A percentile compares a stretch with the other conserved stretches of the same genome.
These are phyloP conservation scores for Holacanthella duospinosa DNA, from an alignment of 2,888 invertebrate genomes.

Conservation along the genomic window DNA sequence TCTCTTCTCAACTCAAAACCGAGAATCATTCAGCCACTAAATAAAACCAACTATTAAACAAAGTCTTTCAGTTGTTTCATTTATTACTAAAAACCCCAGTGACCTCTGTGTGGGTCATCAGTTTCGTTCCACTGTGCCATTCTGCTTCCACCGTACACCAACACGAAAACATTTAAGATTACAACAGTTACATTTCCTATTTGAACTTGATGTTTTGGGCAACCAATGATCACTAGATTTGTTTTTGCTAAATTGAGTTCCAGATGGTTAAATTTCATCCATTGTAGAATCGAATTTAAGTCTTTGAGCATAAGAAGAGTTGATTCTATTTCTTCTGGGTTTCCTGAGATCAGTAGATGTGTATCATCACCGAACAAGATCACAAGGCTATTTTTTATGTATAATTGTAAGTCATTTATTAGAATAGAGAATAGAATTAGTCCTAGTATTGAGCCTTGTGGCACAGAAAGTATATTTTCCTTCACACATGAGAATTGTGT, in stretches of 20 bases:
- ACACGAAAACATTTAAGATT: too few species aligned
- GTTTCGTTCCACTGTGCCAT: too few species aligned
- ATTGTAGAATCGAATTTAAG: background rate
- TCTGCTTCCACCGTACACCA: too few species aligned
- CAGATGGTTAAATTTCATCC: background rate
- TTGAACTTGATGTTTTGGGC: background rate
- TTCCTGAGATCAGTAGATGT: background rate
- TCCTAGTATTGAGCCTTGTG: background rate
- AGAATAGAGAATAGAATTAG: background rate
- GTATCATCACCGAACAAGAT: slow-evolving; percentile 4
- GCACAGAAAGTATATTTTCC: background rate
- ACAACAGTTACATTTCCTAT: too few species aligned
- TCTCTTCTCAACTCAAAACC: too few species aligned
- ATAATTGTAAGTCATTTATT: background rate
- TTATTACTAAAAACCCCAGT: too few species aligned
- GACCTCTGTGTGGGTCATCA: too few species aligned
- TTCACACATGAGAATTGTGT: background rate
- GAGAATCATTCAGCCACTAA: too few species aligned
- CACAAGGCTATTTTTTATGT: background rate
- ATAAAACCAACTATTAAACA: too few species aligned
- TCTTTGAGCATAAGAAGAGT: background rate
- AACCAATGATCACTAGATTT: background rate
- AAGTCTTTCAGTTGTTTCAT: too few species aligned
- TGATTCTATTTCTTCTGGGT: background rate
- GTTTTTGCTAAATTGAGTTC: background rate